Conservation (phyloP, 1,140 invertebrate species). For the Melipona quadrifasciata region DNA sequence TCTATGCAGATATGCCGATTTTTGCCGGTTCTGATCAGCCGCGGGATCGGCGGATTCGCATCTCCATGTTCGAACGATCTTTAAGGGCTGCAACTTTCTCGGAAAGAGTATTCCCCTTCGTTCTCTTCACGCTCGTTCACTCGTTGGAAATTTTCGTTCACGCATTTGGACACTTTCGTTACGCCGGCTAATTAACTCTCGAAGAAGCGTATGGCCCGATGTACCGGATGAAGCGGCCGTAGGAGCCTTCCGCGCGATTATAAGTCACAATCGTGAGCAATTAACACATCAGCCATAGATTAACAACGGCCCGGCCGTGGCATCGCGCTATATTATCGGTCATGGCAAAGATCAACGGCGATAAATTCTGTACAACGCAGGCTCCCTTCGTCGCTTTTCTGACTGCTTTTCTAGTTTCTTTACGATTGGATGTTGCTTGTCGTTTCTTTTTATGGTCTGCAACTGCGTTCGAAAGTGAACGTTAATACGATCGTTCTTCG, state of each 20-base stretch:
- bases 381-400: not conserved
- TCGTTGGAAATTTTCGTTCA: conserved; percentile 40
- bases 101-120: conserved; percentile 3
- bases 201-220: conserved; percentile 4
- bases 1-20: conserved; percentile 50
- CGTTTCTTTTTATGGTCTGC: not conserved
- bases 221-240: not conserved
- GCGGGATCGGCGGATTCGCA: not conserved
- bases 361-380: conserved; percentile 24
- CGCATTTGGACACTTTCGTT: conserved; percentile 35
- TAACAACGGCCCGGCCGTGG: conserved; percentile 11
- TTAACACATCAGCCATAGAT: conserved; percentile 43
- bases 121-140: conserved; percentile 17
- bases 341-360: conserved; percentile 32
- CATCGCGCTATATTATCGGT: conserved; percentile 10
- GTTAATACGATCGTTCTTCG: not conserved
- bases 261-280: conserved; percentile 37
- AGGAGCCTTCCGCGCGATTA: not conserved
- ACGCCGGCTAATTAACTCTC: conserved; percentile 20
- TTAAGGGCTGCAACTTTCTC: not conserved
- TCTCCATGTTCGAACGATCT: conserved; percentile 15
- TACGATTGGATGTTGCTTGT: not conserved
- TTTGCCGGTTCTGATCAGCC: conserved; percentile 29
- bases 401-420: not conserved
- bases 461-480: not conserved